Percentiles rank a stretch among this genome's conserved stretches.
These are phyloP conservation scores for Chrysomallon squamiferum DNA, from an alignment of 1,140 invertebrate genomes.

Conservation along the genomic window DNA sequence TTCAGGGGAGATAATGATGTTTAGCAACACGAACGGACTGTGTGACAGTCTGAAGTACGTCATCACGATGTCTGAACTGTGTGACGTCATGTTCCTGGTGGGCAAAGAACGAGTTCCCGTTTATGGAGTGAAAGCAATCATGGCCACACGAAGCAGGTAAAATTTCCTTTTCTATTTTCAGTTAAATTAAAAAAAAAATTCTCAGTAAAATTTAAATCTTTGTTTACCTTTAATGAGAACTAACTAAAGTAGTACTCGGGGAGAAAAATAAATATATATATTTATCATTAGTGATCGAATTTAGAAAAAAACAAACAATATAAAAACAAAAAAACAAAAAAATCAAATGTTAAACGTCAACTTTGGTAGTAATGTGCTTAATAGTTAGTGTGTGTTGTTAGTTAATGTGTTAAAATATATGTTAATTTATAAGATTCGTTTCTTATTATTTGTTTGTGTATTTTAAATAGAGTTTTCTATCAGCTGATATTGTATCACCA, in stretches of 20 bases:
- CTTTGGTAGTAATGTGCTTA: not conserved
- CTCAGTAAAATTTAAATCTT: no score
- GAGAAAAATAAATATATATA: not conserved
- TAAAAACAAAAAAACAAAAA: not conserved
- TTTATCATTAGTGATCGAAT: not conserved
- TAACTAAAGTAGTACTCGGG: not conserved
- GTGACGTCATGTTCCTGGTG: constrained; percentile 94
- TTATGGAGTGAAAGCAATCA: constrained; percentile 90
- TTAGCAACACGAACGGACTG: constrained; percentile 18
- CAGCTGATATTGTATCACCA: constrained; percentile 20
- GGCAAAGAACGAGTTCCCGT: constrained; percentile 92
- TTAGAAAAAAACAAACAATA: not conserved
- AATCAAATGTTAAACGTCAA: not conserved
- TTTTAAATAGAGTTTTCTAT: constrained; percentile 25
- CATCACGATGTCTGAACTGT: constrained; percentile 88
- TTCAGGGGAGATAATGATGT: constrained; percentile 12
- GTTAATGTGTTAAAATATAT: not conserved
- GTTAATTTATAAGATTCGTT: not conserved
- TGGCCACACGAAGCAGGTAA: constrained; percentile 85
- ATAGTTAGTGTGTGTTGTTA: no score
- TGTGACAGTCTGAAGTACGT: constrained; percentile 34
- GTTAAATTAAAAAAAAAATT: not conserved
- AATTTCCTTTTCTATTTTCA: constrained; percentile 7
- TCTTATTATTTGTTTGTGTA: not conserved
- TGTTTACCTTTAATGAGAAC: not conserved